These are phyloP conservation scores for Venustaconcha ellipsiformis DNA, from an alignment of 1,140 invertebrate genomes.

Conservation along the genomic window DNA sequence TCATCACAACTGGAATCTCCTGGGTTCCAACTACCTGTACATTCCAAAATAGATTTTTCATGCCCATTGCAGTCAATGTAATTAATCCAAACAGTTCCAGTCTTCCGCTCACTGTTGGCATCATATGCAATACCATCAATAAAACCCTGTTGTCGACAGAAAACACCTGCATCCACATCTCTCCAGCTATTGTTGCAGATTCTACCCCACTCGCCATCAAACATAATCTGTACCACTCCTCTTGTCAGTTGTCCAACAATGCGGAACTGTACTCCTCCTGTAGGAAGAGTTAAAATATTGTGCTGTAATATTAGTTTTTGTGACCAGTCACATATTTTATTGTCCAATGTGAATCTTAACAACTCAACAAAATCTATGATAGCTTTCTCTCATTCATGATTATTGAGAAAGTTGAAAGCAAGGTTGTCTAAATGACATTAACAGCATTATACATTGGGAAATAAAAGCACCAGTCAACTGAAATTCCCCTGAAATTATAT, in stretches of 20 bases:
- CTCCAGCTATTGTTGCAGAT: slow-evolving; percentile 44
- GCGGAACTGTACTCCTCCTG: slow-evolving; percentile 30
- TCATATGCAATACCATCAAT: slow-evolving; percentile 30
- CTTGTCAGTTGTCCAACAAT: slow-evolving; percentile 19
- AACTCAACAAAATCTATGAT: too few species aligned
- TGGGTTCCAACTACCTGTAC: slow-evolving; percentile 23
- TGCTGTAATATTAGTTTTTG: background rate
- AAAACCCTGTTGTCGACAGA: slow-evolving; percentile 48
- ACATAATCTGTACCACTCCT: slow-evolving; percentile 70
- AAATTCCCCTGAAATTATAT: too few species aligned
- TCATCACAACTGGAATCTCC: slow-evolving; percentile 28
- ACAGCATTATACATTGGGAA: too few species aligned
- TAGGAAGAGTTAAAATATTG: background rate
- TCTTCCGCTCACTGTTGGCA: slow-evolving; percentile 12
- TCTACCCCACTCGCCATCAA: slow-evolving; percentile 48
- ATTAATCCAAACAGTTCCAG: slow-evolving; percentile 32
- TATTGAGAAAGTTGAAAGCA: too few species aligned
- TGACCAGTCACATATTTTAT: too few species aligned
- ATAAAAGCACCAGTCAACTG: too few species aligned
- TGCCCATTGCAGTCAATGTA: slow-evolving; percentile 30
- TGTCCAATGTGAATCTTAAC: too few species aligned
- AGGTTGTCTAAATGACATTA: too few species aligned
- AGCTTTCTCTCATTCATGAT: too few species aligned
- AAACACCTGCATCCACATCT: slow-evolving; percentile 38
- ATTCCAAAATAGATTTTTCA: slow-evolving; percentile 33